A percentile compares a stretch with the other conserved stretches of the same genome.
phyloP scores from a whole-genome alignment of 2,113 vertebrate species.

The Sclerurus mexicanus region DNA sequence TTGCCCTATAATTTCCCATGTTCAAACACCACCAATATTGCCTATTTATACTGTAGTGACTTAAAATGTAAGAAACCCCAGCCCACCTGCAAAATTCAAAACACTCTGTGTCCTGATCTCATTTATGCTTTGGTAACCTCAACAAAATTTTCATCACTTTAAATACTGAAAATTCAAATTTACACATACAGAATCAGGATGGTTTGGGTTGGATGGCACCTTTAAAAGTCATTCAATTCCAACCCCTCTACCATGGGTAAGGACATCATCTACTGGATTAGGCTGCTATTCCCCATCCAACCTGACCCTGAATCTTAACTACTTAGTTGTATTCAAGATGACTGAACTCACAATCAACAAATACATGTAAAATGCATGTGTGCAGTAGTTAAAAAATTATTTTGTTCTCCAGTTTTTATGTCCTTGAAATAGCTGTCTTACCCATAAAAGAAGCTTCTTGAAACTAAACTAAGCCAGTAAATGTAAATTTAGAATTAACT shows the following conservation, averaged over 20 bases:
- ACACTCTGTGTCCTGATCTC: not conserved
- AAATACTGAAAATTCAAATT: not conserved
- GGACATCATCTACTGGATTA: not conserved
- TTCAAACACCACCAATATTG: not conserved
- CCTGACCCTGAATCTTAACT: not conserved
- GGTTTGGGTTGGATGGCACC: not conserved
- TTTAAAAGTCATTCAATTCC: not conserved
- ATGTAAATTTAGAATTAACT: not conserved
- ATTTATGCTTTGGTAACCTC: fast-evolving
- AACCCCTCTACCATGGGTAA: fast-evolving
- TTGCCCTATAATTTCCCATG: not conserved
- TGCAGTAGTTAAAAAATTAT: not conserved
- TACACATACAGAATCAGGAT: not conserved
- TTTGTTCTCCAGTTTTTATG: not conserved
- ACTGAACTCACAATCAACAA: not conserved
- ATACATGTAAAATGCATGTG: fast-evolving
- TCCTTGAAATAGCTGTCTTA: not conserved
- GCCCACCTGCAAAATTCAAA: not conserved
- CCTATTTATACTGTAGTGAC: fast-evolving
- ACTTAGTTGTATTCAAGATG: not conserved
- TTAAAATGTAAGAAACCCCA: not conserved
- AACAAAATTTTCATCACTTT: not conserved
- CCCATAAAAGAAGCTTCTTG: not conserved
- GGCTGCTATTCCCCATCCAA: not conserved
- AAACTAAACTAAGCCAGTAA: not conserved